Percentiles rank a stretch among this genome's conserved stretches.
These are phyloP conservation scores for Petrophora chlorosata DNA, from an alignment of 2,888 invertebrate genomes.

Conservation along the genomic window DNA sequence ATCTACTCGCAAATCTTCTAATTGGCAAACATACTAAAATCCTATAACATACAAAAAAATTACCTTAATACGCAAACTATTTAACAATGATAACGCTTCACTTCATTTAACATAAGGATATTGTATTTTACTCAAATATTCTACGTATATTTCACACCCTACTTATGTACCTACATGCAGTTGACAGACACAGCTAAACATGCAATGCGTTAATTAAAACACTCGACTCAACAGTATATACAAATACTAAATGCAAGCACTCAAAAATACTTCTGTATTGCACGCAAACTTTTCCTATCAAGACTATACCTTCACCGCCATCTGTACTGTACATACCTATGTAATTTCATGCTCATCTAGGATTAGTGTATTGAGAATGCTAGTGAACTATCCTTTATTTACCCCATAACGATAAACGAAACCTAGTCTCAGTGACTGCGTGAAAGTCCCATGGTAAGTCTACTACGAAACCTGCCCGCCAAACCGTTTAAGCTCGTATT, in stretches of 20 bases:
- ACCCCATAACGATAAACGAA: conserved; percentile 43
- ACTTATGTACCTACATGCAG: neutral
- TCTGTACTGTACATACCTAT: conserved; percentile 51
- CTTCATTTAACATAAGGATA: too few relatives aligned
- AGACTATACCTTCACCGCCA: conserved; percentile 32
- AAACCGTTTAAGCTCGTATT: conserved; percentile 76
- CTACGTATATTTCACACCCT: neutral
- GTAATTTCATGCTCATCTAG: conserved; percentile 81
- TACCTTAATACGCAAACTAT: too few relatives aligned
- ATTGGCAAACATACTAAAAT: too few relatives aligned
- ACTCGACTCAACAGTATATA: conserved; percentile 4
- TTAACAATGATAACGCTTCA: too few relatives aligned
- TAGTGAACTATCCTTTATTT: conserved; percentile 69
- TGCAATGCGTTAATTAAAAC: conserved; percentile 2
- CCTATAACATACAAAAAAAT: too few relatives aligned
- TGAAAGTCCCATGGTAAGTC: conserved; percentile 41
- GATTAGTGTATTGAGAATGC: conserved; percentile 81
- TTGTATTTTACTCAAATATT: neutral
- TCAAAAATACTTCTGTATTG: conserved; percentile 29
- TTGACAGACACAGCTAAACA: neutral
- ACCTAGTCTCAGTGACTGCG: conserved; percentile 30
- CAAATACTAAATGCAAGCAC: conserved; percentile 15
- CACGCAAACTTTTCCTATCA: conserved; percentile 33
- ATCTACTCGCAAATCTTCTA: too few relatives aligned
- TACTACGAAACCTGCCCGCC: conserved; percentile 63